Conservation (phyloP, 2,113 vertebrate genomes). For the Indicator maculatus region DNA sequence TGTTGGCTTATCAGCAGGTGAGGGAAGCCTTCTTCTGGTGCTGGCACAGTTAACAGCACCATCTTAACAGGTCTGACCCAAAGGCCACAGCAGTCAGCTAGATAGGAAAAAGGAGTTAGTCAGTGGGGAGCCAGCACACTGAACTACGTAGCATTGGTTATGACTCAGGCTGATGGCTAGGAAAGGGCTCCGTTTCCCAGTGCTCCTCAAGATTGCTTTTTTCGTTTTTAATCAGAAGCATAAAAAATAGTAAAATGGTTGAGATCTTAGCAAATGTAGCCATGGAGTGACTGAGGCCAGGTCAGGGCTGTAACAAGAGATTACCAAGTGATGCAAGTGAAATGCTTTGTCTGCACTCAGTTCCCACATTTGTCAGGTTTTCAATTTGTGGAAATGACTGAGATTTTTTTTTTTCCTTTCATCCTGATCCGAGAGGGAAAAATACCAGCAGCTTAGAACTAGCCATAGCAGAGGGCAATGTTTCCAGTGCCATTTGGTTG, state of each 20-base stretch:
- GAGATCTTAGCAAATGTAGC: not conserved
- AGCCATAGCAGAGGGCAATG: not conserved
- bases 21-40: not conserved
- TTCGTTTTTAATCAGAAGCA: not conserved
- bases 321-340: not conserved
- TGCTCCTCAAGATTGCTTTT: not conserved
- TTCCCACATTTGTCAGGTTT: not conserved
- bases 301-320: not conserved
- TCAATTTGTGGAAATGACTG: not conserved
- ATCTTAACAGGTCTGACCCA: not conserved
- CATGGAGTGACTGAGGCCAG: not conserved
- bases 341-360: not conserved
- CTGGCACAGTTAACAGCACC: not conserved
- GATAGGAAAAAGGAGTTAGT: not conserved
- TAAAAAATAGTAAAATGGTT: not conserved
- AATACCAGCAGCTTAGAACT: not conserved
- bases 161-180: not conserved
- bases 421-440: not conserved
- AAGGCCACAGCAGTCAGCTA: not conserved
- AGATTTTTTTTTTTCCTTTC: conserved; percentile 37
- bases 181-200: not conserved
- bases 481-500: not conserved
- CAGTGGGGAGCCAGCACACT: not conserved
- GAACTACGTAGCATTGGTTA: not conserved
- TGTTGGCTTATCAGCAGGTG: not conserved